Evolutionary conservation across 2,888 invertebrate genomes (phyloP).

Genomic region (Calliopum simillimum): DNA sequence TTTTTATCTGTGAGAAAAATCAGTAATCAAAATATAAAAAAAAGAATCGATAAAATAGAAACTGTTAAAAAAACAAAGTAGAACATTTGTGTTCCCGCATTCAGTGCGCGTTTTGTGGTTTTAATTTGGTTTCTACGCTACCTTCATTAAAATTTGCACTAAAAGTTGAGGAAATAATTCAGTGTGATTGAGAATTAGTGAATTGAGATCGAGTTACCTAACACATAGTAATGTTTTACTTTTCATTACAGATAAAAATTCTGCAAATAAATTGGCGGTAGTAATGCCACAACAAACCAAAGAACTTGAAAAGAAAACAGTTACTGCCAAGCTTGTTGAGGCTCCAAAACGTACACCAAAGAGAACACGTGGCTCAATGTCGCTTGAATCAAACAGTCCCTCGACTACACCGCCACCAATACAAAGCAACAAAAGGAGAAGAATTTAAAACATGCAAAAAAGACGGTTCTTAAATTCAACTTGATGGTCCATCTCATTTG

Average conservation of each 20-base stretch:
- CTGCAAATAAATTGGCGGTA: neutral
- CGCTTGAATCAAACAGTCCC: conserved; percentile 66
- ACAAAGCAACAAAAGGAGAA: conserved; percentile 62
- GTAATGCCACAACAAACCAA: conserved; percentile 47
- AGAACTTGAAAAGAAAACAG: conserved; percentile 63
- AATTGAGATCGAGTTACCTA: neutral
- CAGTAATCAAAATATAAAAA: too few relatives aligned
- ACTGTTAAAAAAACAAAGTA: too few relatives aligned
- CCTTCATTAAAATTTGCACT: too few relatives aligned
- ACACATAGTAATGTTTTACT: neutral
- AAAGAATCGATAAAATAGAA: too few relatives aligned
- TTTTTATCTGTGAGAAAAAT: too few relatives aligned
- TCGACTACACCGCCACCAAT: conserved; percentile 65
- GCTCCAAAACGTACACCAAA: conserved; percentile 65
- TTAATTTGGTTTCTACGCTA: too few relatives aligned
- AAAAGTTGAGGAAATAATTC: too few relatives aligned
- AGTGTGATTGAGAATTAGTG: neutral
- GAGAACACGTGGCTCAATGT: conserved; percentile 66
- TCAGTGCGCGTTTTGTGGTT: too few relatives aligned
- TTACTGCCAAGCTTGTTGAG: conserved; percentile 56
- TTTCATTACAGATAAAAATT: conserved; percentile 1
- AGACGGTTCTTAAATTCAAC: too few relatives aligned
- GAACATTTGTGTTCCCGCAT: too few relatives aligned
- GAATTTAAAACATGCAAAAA: conserved; percentile 55
- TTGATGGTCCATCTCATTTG: too few relatives aligned